phyloP scores from a whole-genome alignment of 2,113 vertebrate species.

The Prolemur simus region DNA sequence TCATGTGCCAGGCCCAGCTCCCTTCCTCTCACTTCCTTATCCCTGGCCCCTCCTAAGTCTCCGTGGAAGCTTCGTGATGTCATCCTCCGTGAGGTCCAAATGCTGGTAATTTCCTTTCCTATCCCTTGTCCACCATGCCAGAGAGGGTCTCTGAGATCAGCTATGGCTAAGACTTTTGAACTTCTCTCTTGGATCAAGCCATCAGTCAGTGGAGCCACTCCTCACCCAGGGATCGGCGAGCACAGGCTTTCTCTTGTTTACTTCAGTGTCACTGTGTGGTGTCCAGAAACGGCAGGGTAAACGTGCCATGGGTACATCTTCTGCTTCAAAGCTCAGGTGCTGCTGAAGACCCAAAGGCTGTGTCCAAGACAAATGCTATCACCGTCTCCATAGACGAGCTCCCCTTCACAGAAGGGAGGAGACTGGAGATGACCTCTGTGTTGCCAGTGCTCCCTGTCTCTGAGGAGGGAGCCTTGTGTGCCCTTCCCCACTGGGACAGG shows the following conservation, averaged over 20 bases:
- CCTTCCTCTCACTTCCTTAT: neutral
- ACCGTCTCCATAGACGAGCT: neutral
- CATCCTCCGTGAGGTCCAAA: neutral
- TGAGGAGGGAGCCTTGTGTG: neutral
- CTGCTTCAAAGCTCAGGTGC: constrained; percentile 39
- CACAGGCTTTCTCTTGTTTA: neutral
- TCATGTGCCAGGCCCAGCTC: neutral
- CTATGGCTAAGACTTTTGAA: neutral
- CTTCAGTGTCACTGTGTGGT: neutral
- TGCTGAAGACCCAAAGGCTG: constrained; percentile 71
- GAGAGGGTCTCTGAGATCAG: neutral
- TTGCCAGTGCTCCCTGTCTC: neutral
- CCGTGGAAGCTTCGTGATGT: neutral
- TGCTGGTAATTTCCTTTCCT: neutral
- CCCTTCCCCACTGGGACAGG: neutral
- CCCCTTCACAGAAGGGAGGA: neutral
- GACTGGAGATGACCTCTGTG: neutral
- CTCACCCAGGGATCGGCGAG: accelerated
- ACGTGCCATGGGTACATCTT: neutral
- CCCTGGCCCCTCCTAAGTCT: neutral
- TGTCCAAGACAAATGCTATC: constrained; percentile 58
- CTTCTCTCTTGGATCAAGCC: neutral
- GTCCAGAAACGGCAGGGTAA: neutral
- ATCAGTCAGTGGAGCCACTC: neutral
- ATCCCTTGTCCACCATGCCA: neutral